phyloP scores from a whole-genome alignment of 2,797 vertebrate species.

The Psittacula derbiana region DNA sequence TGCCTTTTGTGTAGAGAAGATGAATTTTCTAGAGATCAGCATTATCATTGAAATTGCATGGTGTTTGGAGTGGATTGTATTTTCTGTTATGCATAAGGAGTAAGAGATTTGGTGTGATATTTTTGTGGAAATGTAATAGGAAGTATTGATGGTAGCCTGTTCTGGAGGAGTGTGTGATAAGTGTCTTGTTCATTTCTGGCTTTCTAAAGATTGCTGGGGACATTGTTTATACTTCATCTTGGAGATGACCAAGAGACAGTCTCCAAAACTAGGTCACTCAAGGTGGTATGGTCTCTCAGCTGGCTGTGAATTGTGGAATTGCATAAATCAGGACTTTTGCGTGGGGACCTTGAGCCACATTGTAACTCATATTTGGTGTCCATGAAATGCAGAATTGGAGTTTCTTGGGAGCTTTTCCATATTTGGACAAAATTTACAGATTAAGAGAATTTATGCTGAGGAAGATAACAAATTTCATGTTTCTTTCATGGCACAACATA shows the following conservation, averaged over 20 bases:
- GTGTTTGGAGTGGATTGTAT: neutral
- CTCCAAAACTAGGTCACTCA: neutral
- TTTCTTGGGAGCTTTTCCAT: neutral
- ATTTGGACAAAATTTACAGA: neutral
- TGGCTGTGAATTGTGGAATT: neutral
- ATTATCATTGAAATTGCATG: neutral
- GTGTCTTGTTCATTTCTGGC: neutral
- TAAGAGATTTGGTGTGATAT: neutral
- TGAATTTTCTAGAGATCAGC: neutral
- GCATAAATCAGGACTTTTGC: neutral
- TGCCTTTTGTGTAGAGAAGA: neutral
- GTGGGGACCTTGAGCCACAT: neutral
- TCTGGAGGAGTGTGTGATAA: neutral
- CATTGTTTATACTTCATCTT: neutral
- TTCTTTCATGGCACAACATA: neutral
- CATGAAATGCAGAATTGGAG: neutral
- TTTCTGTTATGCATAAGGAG: neutral
- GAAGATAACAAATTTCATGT: neutral
- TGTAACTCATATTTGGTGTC: neutral
- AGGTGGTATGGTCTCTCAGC: neutral
- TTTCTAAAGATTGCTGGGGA: neutral
- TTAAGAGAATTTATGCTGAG: neutral
- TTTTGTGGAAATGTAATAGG: neutral
- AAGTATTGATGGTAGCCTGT: neutral
- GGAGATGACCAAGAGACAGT: neutral